Conservation (phyloP, 2,113 vertebrate genomes). For the Siphamia tubifer region DNA sequence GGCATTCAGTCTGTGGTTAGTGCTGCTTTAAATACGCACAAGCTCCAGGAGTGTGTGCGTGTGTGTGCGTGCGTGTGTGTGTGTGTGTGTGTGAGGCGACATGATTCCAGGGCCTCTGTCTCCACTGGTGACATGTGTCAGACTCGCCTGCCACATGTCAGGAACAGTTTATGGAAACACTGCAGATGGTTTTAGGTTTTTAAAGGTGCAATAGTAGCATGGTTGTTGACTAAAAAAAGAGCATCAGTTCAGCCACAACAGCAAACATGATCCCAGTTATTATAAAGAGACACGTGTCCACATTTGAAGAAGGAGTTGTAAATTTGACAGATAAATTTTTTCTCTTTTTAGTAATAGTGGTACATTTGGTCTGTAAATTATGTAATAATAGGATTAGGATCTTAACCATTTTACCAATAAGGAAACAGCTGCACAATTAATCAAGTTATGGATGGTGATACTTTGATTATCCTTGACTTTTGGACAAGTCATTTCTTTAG, state of each 20-base stretch:
- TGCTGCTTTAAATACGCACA: conserved; percentile 63
- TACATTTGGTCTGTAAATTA: conserved; percentile 16
- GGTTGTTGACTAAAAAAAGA: conserved; percentile 36
- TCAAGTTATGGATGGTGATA: not conserved
- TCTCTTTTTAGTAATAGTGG: not conserved
- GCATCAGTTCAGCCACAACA: conserved; percentile 29
- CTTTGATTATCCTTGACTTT: too few relatives aligned
- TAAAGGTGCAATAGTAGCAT: conserved; percentile 53
- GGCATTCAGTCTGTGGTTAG: conserved; percentile 75
- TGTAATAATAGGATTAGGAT: not conserved
- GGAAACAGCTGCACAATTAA: not conserved
- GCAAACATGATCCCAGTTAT: conserved; percentile 29
- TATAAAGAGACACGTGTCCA: conserved; percentile 20
- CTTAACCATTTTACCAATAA: conserved; percentile 7
- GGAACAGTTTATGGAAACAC: conserved; percentile 67
- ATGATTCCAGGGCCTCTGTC: conserved; percentile 69
- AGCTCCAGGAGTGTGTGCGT: too few relatives aligned
- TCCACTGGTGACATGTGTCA: conserved; percentile 74
- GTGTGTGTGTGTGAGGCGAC: conserved; percentile 70
- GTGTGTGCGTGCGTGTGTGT: too few relatives aligned
- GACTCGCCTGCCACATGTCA: conserved; percentile 67
- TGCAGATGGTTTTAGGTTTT: conserved; percentile 50
- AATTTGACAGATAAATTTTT: conserved; percentile 23
- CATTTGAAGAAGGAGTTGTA: not conserved
- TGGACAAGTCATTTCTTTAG: too few relatives aligned